These are phyloP conservation scores for Rousettus leschenaultii DNA, from an alignment of 2,113 vertebrate species.

Conservation along the genomic window DNA sequence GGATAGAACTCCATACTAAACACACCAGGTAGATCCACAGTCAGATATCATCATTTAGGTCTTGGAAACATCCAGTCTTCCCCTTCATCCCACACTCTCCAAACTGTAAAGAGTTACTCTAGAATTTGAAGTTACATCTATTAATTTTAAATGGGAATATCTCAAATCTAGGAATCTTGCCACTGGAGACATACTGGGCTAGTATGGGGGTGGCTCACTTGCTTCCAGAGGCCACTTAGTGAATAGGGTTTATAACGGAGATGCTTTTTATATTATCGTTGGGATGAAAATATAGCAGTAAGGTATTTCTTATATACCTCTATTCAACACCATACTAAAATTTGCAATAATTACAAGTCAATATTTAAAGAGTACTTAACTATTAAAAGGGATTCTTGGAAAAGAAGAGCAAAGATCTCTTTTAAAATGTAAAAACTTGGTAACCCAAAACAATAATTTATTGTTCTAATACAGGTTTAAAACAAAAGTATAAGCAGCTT, in stretches of 20 bases:
- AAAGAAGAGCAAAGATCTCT: neutral
- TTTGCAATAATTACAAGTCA: neutral
- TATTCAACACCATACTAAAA: neutral
- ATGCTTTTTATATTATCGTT: neutral
- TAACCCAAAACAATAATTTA: neutral
- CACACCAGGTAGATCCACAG: neutral
- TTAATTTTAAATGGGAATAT: neutral
- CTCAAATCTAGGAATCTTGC: neutral
- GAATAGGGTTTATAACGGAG: neutral
- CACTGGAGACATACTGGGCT: neutral
- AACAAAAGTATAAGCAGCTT: neutral
- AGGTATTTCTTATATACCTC: neutral
- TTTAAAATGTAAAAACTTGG: neutral
- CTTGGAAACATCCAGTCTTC: neutral
- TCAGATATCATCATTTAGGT: neutral
- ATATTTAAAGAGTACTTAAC: neutral
- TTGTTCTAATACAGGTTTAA: neutral
- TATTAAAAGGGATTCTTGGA: neutral
- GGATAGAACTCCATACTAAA: neutral
- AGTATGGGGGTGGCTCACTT: rapidly evolving
- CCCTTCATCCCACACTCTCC: neutral
- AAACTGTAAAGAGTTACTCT: neutral
- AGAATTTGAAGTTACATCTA: neutral
- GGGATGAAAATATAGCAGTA: neutral
- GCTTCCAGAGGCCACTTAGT: neutral